Evolutionary conservation across 1,140 invertebrate genomes (phyloP).

Genomic region (Apolygus lucorum): DNA sequence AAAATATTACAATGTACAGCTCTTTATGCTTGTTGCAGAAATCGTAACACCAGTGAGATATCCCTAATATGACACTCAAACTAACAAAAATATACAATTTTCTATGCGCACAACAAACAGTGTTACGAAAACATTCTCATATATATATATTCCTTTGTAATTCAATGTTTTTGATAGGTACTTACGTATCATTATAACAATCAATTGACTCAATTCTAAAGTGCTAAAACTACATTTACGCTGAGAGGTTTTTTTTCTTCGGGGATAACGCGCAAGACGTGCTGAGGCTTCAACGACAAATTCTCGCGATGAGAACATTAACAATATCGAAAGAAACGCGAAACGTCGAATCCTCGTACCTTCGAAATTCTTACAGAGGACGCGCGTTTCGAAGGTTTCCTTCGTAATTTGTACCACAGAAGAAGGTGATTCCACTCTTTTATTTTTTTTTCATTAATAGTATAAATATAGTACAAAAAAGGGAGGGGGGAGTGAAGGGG

Average conservation of each 20-base stretch:
- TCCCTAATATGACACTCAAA: slow-evolving; percentile 19
- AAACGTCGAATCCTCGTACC: too few species aligned
- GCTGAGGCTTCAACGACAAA: neutral
- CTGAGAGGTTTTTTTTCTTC: too few species aligned
- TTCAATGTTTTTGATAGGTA: slow-evolving; percentile 6
- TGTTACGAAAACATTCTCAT: slow-evolving; percentile 11
- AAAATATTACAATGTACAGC: slow-evolving; percentile 19
- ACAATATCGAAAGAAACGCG: too few species aligned
- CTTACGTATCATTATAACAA: slow-evolving; percentile 17
- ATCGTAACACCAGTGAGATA: neutral
- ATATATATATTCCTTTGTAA: neutral
- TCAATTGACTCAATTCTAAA: slow-evolving; percentile 22
- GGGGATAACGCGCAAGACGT: neutral
- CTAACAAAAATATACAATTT: slow-evolving; percentile 29
- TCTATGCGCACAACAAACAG: slow-evolving; percentile 25
- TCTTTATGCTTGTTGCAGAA: neutral
- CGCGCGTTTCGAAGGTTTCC: too few species aligned
- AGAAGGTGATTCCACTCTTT: too few species aligned
- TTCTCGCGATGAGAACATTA: too few species aligned
- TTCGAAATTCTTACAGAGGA: too few species aligned
- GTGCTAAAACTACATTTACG: slow-evolving; percentile 17
- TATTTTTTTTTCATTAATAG: too few species aligned
- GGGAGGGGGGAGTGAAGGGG: neutral
- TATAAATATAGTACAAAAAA: neutral
- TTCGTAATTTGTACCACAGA: too few species aligned